Base-by-base conservation (phyloP, 2,113 vertebrate genomes). In the Chlamydotis undulata region DNA sequence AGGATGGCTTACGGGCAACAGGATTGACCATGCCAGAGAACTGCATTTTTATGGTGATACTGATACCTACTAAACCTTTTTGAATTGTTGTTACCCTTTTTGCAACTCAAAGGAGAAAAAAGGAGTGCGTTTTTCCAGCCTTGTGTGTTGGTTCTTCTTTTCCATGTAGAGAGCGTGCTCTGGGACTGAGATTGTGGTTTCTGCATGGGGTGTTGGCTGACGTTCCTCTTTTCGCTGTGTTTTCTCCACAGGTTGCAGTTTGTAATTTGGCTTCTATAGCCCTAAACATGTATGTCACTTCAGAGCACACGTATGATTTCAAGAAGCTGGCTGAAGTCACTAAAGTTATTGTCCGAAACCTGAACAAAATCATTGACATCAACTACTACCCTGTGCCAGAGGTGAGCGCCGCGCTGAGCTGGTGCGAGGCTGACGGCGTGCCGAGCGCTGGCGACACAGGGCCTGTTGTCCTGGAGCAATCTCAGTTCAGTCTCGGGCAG, bases 281-380 rank as follows among this genome's bases (percentile, higher is more conserved):
- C n/a, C 97, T 99, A 71, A 99, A 99, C 97, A 99, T 99, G 99
- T 99, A 99, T 1, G 99, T 99, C 84, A 99, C 99, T 7, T 57
- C 98, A 0, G 99, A 99, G 65, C 98, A 97, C 78, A 99, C 97
- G 0, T 99, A 98, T 2, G 99, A 99, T 81, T 99, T 99, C 97
- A 87, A 98, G 92, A 99, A 98, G 88, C 97, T 99, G 57, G 98
- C 98, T 3, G 98, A 98, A 5, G 99, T 99, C 92, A 99, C 99
- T 29, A 98, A 98, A 94, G 99, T 99, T 69, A 98, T 99, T 5
- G 99, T 99, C 55, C 96, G 97, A 63, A 99, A 99, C 97, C 98
- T 99, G 68, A 99, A 99, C 97, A 99, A 99, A 96, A 99, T 99
- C 92, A 99, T 99, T 25, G 99, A 99, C n/a, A 99, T 99, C 96